phyloP scores from a whole-genome alignment of 2,888 invertebrate genomes.

The Caenorhabditis sp. region DNA sequence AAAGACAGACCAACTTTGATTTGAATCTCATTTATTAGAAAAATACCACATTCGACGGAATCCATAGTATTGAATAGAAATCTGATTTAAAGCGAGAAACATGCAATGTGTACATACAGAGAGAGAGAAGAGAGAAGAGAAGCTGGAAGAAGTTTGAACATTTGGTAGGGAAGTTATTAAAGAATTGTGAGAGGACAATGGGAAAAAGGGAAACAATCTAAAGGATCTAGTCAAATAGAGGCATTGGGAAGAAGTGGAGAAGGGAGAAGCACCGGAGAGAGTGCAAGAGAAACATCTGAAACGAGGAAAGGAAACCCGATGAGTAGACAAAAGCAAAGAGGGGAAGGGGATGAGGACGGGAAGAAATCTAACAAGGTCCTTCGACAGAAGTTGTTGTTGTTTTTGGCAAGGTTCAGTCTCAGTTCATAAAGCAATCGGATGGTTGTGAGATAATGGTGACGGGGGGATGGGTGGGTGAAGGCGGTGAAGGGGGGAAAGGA shows the following conservation, averaged over 20 bases:
- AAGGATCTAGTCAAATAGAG: slow-evolving; percentile 6
- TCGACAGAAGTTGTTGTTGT: slow-evolving; percentile 35
- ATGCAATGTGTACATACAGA: slow-evolving; percentile 60
- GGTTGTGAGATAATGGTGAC: slow-evolving; percentile 49
- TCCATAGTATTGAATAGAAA: slow-evolving; percentile 60
- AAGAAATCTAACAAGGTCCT: slow-evolving; percentile 37
- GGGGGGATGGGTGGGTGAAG: background rate
- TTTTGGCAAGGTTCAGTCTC: slow-evolving; percentile 61
- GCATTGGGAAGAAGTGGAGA: no score
- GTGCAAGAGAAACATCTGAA: slow-evolving; percentile 32
- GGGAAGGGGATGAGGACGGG: slow-evolving; percentile 3
- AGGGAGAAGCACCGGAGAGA: slow-evolving; percentile 38
- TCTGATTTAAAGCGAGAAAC: slow-evolving; percentile 61
- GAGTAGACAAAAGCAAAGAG: slow-evolving; percentile 52
- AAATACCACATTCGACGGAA: slow-evolving; percentile 62
- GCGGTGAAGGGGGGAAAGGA: background rate
- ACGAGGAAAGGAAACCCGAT: slow-evolving; percentile 30
- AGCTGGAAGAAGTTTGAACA: slow-evolving; percentile 44
- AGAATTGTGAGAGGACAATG: background rate
- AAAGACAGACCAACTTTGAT: no score
- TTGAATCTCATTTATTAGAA: slow-evolving; percentile 35
- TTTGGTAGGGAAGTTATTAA: slow-evolving; percentile 13
- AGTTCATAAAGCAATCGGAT: slow-evolving; percentile 58
- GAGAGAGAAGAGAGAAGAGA: no score
- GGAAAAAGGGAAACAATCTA: slow-evolving; percentile 17